Percentiles rank a stretch among this genome's conserved stretches.
Evolutionary conservation across 2,113 vertebrate genomes (phyloP).

Genomic region (Pongo abelii): DNA sequence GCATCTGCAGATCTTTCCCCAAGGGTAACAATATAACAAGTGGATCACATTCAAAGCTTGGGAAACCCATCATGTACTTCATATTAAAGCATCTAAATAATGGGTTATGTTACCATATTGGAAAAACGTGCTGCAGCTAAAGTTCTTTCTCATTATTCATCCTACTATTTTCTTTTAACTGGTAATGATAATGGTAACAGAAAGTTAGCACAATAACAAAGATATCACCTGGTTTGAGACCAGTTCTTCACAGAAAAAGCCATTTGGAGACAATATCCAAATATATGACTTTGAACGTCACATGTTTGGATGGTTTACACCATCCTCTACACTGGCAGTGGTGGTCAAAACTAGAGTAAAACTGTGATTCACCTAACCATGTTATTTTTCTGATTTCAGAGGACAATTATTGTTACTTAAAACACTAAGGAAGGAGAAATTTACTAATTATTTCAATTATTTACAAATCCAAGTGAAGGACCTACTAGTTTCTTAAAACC

Average conservation of each 20-base stretch:
- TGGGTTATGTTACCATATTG: background rate
- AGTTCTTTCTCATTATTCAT: background rate
- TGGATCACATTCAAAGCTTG: background rate
- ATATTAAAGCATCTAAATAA: background rate
- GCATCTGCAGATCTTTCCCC: background rate
- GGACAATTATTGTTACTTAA: background rate
- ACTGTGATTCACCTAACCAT: background rate
- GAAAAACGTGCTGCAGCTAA: background rate
- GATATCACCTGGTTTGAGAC: background rate
- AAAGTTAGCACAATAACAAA: background rate
- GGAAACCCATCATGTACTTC: background rate
- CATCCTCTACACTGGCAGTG: background rate
- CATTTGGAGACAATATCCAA: background rate
- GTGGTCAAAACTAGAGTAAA: background rate
- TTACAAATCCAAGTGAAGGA: background rate
- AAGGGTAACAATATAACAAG: background rate
- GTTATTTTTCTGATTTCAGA: background rate
- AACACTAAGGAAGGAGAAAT: background rate
- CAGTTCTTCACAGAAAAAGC: background rate
- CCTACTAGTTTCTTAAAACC: background rate
- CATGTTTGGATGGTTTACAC: rapidly evolving
- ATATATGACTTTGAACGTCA: background rate
- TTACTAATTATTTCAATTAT: background rate
- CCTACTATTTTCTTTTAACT: background rate
- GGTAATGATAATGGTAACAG: background rate